Percentiles rank a stretch among this genome's conserved stretches.
phyloP scores from a whole-genome alignment of 2,113 vertebrate genomes.

The Sciurus niger region DNA sequence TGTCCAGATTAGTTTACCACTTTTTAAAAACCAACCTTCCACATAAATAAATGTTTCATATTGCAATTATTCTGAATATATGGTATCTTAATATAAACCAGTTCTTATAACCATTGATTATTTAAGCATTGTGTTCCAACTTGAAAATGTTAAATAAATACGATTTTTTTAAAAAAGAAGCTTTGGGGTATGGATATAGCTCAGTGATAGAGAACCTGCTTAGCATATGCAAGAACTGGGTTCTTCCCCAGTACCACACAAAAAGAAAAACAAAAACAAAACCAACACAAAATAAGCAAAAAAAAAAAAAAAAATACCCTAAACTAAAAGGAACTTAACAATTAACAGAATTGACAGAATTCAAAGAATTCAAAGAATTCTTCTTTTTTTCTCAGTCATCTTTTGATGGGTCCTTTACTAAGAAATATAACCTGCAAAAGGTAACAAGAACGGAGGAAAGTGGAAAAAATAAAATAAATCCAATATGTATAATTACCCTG shows the following conservation, averaged over 20 bases:
- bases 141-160: constrained; percentile 55
- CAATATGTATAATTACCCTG: not conserved
- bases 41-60: constrained; percentile 57
- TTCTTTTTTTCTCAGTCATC: constrained; percentile 42
- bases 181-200: not conserved
- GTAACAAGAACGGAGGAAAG: constrained; percentile 52
- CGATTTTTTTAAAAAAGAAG: not conserved
- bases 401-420: constrained; percentile 54
- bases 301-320: not conserved
- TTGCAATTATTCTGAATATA: constrained; percentile 57
- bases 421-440: constrained; percentile 34
- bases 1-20: too few relatives aligned
- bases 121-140: constrained; percentile 31
- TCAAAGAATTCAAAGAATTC: not conserved
- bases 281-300: not conserved
- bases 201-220: not conserved
- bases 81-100: not conserved
- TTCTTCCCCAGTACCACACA: not conserved
- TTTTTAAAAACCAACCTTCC: constrained; percentile 32
- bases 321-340: constrained; percentile 36
- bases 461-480: constrained; percentile 40
- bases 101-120: constrained; percentile 57
- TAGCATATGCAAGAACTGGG: not conserved
- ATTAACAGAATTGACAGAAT: constrained; percentile 45
- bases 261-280: not conserved